phyloP scores from a whole-genome alignment of 2,113 vertebrate species.

The Plotosus lineatus region DNA sequence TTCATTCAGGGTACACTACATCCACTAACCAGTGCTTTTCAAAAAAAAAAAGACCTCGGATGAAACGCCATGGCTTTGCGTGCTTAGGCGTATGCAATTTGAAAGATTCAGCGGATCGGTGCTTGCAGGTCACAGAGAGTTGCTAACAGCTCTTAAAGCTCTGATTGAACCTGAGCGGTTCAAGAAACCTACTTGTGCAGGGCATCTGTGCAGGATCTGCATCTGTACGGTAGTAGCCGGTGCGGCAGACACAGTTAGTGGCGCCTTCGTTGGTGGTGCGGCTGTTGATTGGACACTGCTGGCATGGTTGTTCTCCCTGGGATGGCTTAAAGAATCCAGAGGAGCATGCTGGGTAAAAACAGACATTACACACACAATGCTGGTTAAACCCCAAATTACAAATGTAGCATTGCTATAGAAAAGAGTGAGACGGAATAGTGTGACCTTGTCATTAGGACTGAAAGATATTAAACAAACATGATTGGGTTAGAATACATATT shows the following conservation, averaged over 20 bases:
- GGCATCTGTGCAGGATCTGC: constrained; percentile 88
- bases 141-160: background rate
- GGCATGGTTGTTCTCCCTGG: constrained; percentile 86
- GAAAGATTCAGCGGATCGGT: constrained; percentile 25
- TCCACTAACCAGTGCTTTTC: constrained; percentile 32
- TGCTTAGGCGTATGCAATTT: constrained; percentile 14
- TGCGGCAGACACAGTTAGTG: constrained; percentile 86
- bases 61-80: constrained; percentile 19
- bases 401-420: background rate
- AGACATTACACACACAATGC: constrained; percentile 3
- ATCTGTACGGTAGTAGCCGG: constrained; percentile 83
- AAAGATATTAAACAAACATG: background rate
- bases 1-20: constrained; percentile 38
- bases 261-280: constrained; percentile 85
- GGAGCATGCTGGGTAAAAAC: constrained; percentile 77
- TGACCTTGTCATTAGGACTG: background rate
- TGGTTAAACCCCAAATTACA: background rate
- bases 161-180: background rate
- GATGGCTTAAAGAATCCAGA: constrained; percentile 87
- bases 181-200: constrained; percentile 81
- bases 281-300: constrained; percentile 90
- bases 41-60: constrained; percentile 31
- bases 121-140: background rate
- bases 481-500: background rate
- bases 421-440: background rate